Evolutionary conservation across 2,888 invertebrate species (phyloP), one percentile per base, ranked within the genome.

Genomic region (Apotomis capreana): DNA sequence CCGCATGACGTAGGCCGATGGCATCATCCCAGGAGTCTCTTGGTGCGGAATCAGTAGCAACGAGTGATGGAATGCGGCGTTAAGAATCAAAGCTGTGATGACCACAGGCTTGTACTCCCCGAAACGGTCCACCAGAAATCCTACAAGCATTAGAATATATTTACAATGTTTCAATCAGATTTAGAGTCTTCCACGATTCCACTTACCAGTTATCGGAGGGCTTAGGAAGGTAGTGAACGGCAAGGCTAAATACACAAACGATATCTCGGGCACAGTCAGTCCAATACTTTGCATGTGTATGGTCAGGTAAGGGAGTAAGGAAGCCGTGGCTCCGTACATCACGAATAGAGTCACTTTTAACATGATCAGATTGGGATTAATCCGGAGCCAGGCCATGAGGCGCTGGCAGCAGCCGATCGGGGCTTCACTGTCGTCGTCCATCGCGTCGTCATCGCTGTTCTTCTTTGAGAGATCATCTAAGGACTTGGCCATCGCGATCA

Each of bases 251-350:
- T 97, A 98, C 79, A 98, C 96, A 82, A 97, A 95, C 69, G 97
- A 97, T 75, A 97, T 97, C 92, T 98, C 97, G 80, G 97, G 96
- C 77, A 97, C 96, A 61, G 96, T 96, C 73, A 98, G 93, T 74
- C 98, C 98, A 84, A 98, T 96, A 83, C 97, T 96, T 89, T 97
- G 97, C 98, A 98, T 98, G 91, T 97, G 98, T 78, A 98, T 96
- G 2, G 97, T 97, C 82, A 98, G 90, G 87, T 97, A 98, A 0
- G 98, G 98, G 72, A 98, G 89, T 67, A 98, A 93, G 6, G 97
- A 96, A 67, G 97, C 97, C 51, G 97, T 96, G 65, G 97, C 97
- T 86, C 97, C 97, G 84, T 97, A 97, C 94, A 96, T 96, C 80
- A 97, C 96, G 87, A 97, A 97, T 9, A 97, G 91, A 49, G 97